Evolutionary conservation across 2,888 invertebrate genomes (phyloP).

Genomic region (Parnassius smintheus): DNA sequence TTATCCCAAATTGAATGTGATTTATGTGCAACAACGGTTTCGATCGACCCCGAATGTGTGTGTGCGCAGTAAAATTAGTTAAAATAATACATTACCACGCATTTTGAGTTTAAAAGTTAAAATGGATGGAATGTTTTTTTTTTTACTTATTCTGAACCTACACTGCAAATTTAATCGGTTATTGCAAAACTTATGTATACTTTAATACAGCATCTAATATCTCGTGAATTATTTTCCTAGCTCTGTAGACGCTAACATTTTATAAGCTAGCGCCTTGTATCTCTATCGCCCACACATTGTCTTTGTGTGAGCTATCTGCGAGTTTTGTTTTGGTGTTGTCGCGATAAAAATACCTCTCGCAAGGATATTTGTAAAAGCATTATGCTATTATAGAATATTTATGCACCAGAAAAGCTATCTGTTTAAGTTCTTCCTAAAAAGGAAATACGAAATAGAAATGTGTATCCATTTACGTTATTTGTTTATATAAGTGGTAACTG

Average conservation of each 20-base stretch:
- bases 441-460: too few relatives aligned
- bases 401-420: not conserved
- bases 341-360: conserved; percentile 18
- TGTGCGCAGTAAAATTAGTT: too few relatives aligned
- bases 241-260: conserved; percentile 20
- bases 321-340: conserved; percentile 36
- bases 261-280: conserved; percentile 29
- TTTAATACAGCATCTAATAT: not conserved
- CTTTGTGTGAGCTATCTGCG: conserved; percentile 39
- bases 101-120: too few relatives aligned
- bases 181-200: not conserved
- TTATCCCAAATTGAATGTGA: too few relatives aligned
- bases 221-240: conserved; percentile 13
- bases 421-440: not conserved
- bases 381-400: conserved; percentile 10
- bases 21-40: too few relatives aligned
- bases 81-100: too few relatives aligned
- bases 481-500: too few relatives aligned
- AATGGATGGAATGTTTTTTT: too few relatives aligned
- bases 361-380: conserved; percentile 22
- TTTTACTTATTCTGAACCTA: too few relatives aligned
- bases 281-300: conserved; percentile 40
- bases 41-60: too few relatives aligned
- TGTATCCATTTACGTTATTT: too few relatives aligned
- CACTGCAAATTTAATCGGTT: not conserved